Percentiles rank a stretch among this genome's conserved stretches.
phyloP scores from a whole-genome alignment of 2,888 invertebrate genomes.

The Sarcophaga carnaria region DNA sequence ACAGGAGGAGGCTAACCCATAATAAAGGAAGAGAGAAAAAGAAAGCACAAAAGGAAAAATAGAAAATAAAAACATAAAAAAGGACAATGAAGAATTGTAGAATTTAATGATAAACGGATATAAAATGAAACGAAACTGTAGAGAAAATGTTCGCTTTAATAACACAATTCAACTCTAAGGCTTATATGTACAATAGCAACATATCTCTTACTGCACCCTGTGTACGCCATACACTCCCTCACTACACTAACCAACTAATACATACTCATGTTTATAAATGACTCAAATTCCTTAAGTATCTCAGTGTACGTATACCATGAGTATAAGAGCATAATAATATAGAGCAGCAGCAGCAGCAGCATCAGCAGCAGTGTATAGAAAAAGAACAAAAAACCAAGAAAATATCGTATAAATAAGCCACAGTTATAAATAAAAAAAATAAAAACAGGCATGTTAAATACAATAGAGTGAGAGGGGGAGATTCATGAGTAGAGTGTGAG shows the following conservation, averaged over 20 bases:
- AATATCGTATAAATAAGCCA: conserved; percentile 40
- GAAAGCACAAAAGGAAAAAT: conserved; percentile 33
- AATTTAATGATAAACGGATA: conserved; percentile 60
- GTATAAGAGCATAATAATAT: neutral
- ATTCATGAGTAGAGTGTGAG: conserved; percentile 50
- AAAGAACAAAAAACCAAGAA: neutral
- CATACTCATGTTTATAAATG: conserved; percentile 8
- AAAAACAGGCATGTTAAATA: conserved; percentile 1
- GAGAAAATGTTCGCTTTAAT: conserved; percentile 34
- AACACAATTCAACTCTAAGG: neutral
- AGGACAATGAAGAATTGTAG: conserved; percentile 45
- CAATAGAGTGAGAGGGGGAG: conserved; percentile 4
- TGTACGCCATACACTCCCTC: neutral
- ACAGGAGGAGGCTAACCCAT: conserved; percentile 54
- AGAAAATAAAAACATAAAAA: conserved; percentile 41
- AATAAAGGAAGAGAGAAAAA: conserved; percentile 47
- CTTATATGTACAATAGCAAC: too few species aligned
- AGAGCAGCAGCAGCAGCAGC: neutral
- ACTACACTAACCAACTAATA: neutral
- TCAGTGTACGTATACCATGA: neutral
- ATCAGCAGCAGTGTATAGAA: neutral
- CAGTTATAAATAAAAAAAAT: conserved; percentile 46
- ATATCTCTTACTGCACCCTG: neutral
- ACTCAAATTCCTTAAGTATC: neutral
- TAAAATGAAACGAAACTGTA: conserved; percentile 55